Evolutionary conservation across 2,113 vertebrate species (phyloP), one percentile per base, ranked within the genome.

Genomic region (Antechinus stuartii): DNA sequence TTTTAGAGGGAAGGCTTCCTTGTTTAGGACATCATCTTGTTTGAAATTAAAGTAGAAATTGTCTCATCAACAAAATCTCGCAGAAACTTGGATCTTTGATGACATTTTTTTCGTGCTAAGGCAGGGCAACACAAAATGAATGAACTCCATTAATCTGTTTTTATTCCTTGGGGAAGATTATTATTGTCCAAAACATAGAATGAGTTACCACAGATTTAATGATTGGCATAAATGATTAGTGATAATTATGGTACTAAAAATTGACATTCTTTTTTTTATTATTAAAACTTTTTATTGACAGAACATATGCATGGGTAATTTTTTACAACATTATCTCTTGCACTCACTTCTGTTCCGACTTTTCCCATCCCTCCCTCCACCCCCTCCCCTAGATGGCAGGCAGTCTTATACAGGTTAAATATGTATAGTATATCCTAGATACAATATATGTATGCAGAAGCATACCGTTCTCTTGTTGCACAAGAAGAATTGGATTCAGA

Each of bases 41-140:
- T 94, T 97, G 97, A 97, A 97, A 97, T 97, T 95, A 92, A 94
- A 97, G 95, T 92, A 94, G 96, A 97, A 96, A 96, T 49, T 94
- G 61, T 95, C 94, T 96, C 96, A 96, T 96, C 97, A 97, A 91
- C 94, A 84, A 93, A 53, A 93, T 97, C 96, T 95, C 94, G 95
- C 90, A 94, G 93, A 97, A 97, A 96, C 94, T 95, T 84, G 68
- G 95, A 96, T 94, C 95, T 94, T 22, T 91, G 95, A 94, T 96
- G 94, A 92, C 91, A 94, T 91, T 95, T 97, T 54, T 98, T 96
- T 95, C 95, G 93, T 94, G 95, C 93, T 92, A 91, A 96, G 92
- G 49, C 47, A 91, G 52, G 49, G 92, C 91, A 92, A 50, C 54
- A 91, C 57, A 91, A 89, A 27, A n/a, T 93, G 61, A 94, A 95